Percentiles rank a stretch among this genome's conserved stretches.
phyloP scores from a whole-genome alignment of 2,113 vertebrate species.

The Chloropsis hardwickii region DNA sequence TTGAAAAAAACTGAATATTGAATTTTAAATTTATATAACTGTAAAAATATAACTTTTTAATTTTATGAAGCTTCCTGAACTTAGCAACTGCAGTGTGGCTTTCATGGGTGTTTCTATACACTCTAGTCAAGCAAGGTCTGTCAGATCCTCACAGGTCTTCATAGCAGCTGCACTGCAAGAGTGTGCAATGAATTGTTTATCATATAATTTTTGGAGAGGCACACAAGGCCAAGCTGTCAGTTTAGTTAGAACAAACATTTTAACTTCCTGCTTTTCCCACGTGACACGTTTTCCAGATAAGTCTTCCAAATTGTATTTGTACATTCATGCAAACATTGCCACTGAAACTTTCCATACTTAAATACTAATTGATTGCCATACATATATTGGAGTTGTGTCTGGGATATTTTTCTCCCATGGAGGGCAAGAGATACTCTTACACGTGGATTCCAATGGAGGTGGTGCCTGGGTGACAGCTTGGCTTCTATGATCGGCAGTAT shows the following conservation, averaged over 20 bases:
- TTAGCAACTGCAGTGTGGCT: neutral
- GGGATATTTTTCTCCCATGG: neutral
- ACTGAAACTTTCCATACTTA: neutral
- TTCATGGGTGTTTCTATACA: constrained; percentile 16
- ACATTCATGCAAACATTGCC: neutral
- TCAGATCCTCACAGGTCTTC: neutral
- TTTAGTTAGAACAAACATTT: neutral
- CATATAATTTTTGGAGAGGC: neutral
- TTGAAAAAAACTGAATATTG: neutral
- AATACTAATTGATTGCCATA: neutral
- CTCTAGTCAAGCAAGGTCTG: neutral
- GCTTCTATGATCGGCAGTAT: neutral
- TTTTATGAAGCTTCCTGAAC: neutral
- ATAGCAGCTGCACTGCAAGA: neutral
- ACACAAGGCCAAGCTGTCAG: constrained; percentile 21
- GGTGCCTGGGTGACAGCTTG: neutral
- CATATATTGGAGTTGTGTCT: neutral
- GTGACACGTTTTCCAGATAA: neutral
- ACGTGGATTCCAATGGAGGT: neutral
- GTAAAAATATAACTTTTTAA: neutral
- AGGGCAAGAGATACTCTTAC: neutral
- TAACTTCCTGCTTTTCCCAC: neutral
- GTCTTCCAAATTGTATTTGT: neutral
- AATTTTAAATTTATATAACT: neutral
- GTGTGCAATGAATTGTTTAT: neutral